These are phyloP conservation scores for Mesorhabditis belari DNA, from an alignment of 2,888 invertebrate genomes.

Conservation along the genomic window DNA sequence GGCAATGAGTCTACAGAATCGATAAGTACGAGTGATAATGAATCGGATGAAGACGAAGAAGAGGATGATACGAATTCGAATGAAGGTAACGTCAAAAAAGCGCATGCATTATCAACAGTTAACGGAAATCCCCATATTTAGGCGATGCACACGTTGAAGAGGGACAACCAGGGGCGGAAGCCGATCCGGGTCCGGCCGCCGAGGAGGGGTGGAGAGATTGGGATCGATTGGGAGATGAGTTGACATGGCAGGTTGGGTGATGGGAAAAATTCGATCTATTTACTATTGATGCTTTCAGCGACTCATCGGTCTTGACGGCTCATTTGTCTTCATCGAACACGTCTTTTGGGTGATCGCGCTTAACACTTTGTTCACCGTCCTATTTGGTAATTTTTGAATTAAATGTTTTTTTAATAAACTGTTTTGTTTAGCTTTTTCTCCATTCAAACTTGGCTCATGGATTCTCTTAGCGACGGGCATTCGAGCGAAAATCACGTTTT, in stretches of 20 bases:
- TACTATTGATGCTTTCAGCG: conserved; percentile 2
- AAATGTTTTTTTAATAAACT: neutral
- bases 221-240: conserved; percentile 87
- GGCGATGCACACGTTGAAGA: too few relatives aligned
- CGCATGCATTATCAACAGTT: too few relatives aligned
- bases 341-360: conserved; percentile 98
- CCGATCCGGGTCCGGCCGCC: too few relatives aligned
- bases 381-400: conserved; percentile 65
- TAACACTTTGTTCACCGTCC: conserved; percentile 89
- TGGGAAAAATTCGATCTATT: too few relatives aligned
- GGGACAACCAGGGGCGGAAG: too few relatives aligned
- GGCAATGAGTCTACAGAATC: too few relatives aligned
- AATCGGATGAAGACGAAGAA: too few relatives aligned
- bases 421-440: conserved; percentile 72
- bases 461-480: conserved; percentile 70
- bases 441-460: conserved; percentile 85
- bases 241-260: conserved; percentile 78
- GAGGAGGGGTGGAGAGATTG: conserved; percentile 59
- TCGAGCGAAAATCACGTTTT: conserved; percentile 60
- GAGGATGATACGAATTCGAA: too few relatives aligned
- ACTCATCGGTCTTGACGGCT: conserved; percentile 77
- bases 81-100: too few relatives aligned
- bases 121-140: too few relatives aligned
- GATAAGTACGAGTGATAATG: too few relatives aligned
- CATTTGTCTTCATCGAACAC: conserved; percentile 91